A percentile compares a stretch with the other conserved stretches of the same genome.
phyloP scores from a whole-genome alignment of 2,113 vertebrate species.

The Heterochromis multidens region DNA sequence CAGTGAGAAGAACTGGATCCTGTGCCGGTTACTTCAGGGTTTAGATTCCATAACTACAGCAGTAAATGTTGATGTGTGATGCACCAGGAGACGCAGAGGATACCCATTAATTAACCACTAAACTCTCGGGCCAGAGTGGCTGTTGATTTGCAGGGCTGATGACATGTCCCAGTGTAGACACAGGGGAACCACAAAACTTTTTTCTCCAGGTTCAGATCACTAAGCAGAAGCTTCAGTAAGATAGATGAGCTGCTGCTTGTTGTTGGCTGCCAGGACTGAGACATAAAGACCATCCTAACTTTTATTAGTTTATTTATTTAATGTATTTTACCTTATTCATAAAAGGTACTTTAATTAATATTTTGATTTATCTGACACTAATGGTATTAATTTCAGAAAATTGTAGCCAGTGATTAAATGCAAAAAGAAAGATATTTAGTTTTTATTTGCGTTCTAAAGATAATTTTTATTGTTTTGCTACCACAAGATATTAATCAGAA shows the following conservation, averaged over 20 bases:
- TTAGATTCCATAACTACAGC: not conserved
- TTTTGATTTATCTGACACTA: too few species aligned
- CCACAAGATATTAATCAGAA: too few species aligned
- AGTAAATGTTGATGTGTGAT: not conserved
- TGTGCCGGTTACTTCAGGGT: not conserved
- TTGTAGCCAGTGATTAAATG: too few species aligned
- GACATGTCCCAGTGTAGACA: not conserved
- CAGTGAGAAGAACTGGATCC: not conserved
- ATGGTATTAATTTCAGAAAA: too few species aligned
- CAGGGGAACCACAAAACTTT: slow-evolving; percentile 12
- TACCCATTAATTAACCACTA: not conserved
- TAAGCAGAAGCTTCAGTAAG: not conserved
- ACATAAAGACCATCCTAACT: too few species aligned
- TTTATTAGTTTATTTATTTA: too few species aligned
- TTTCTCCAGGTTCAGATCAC: not conserved
- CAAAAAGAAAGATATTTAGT: too few species aligned
- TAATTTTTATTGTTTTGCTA: too few species aligned
- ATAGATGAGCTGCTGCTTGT: not conserved
- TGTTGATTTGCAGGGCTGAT: slow-evolving; percentile 20
- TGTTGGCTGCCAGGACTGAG: too few species aligned
- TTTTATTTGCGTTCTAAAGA: too few species aligned
- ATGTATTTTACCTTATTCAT: too few species aligned
- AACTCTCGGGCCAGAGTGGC: not conserved
- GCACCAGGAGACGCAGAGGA: not conserved
- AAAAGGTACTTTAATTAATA: too few species aligned